Evolutionary conservation across 1,140 invertebrate genomes (phyloP), one percentile per base, ranked within the genome.

Genomic region (Aphis gossypii): DNA sequence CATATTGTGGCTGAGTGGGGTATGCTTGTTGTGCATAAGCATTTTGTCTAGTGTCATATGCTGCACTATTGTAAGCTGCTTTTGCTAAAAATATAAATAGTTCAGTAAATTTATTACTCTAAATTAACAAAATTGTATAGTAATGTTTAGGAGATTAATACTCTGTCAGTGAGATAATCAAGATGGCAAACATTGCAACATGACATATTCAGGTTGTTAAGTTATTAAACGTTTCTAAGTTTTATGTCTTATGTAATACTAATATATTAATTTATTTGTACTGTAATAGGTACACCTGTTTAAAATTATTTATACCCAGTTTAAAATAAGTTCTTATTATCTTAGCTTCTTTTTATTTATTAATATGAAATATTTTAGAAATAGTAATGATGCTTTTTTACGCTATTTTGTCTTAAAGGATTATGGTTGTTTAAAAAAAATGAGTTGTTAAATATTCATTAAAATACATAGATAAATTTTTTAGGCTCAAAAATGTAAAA

Each of bases 1-100:
- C 92, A 93, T 93, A 93, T 54, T 93, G 92, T 38, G 92, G 92
- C 18, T 93, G 92, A 86, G 92, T 93, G 84, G 76, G 92, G n/a
- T 93, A 93, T 0, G 92, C 56, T 93, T 93, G 92, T 93, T 83
- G 92, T 56, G 92, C 76, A 84, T 93, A 93, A 25, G 92, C 82
- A n/a, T 93, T 93, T 83, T 93, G 92, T 84, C 92, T 93, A 0
- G 92, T 93, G 11, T 93, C 92, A 93, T 93, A 93, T 41, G 92
- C 82, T 21, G 92, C 82, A 86, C 48, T 93, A 54, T 93, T 93
- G 18, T 93, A 93, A 56, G 92, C 92, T 38, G 92, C 92, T 93
- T 93, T 93, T 54, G 92, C 92, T 93, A 56, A 51, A 68, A 84
- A 93, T 25, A 86, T n/a, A 90, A 38, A 41, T 60, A 2, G 4